Evolutionary conservation across 2,888 invertebrate genomes (phyloP).

Genomic region (Trilocha varians): DNA sequence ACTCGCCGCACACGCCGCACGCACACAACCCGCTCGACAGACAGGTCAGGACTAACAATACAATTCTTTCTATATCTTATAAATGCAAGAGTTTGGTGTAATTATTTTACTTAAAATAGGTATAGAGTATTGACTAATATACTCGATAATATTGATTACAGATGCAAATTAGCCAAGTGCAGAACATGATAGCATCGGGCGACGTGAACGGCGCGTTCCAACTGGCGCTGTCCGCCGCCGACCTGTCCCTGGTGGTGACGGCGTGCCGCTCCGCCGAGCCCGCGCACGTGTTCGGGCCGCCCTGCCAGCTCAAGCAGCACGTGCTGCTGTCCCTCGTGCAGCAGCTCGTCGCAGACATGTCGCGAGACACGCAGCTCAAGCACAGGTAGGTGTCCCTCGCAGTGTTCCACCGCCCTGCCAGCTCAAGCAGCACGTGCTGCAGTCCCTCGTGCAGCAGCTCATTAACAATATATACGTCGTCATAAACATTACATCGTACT

Average conservation of each 20-base stretch:
- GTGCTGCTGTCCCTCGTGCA: conserved; percentile 94
- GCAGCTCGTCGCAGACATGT: conserved; percentile 92
- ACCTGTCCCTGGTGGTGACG: conserved; percentile 88
- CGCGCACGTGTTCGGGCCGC: conserved; percentile 80
- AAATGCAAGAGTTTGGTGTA: too few relatives aligned
- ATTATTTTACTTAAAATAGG: too few relatives aligned
- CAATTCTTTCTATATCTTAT: too few relatives aligned
- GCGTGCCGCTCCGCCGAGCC: conserved; percentile 91
- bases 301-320: conserved; percentile 85
- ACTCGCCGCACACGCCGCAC: conserved; percentile 52
- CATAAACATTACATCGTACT: too few relatives aligned
- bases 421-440: conserved; percentile 89
- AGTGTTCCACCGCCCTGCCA: conserved; percentile 84
- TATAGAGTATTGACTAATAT: too few relatives aligned
- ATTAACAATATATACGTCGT: too few relatives aligned
- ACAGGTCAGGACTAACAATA: conserved; percentile 42
- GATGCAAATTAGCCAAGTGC: conserved; percentile 79
- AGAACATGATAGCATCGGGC: conserved; percentile 78
- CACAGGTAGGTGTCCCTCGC: conserved; percentile 75
- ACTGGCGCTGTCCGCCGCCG: conserved; percentile 89
- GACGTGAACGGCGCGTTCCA: conserved; percentile 92
- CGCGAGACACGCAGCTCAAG: conserved; percentile 77
- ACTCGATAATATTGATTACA: conserved; percentile 21
- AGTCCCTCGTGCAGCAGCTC: conserved; percentile 95
- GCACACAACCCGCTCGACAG: conserved; percentile 32